phyloP scores from a whole-genome alignment of 2,888 invertebrate genomes.

The Cyclophora albipunctata region DNA sequence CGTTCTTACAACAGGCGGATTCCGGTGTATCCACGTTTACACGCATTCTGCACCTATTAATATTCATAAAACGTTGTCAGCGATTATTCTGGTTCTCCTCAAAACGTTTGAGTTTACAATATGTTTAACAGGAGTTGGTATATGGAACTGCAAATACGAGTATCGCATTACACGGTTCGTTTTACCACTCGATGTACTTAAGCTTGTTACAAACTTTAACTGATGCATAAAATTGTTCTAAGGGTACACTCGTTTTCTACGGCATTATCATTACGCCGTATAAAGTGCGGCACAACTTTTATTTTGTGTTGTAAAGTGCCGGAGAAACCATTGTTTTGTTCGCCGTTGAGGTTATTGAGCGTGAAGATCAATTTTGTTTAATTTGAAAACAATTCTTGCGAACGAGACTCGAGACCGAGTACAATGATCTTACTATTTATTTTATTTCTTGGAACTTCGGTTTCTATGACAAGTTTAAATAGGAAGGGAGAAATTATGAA shows the following conservation, averaged over 20 bases:
- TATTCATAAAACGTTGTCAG: constrained; percentile 49
- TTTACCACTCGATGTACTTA: constrained; percentile 36
- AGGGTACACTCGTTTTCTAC: constrained; percentile 30
- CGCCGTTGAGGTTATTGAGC: neutral
- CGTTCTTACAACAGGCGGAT: constrained; percentile 22
- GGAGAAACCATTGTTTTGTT: constrained; percentile 9
- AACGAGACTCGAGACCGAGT: too few species aligned
- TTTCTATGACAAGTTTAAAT: too few species aligned
- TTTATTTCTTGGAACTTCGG: too few species aligned
- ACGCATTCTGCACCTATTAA: constrained; percentile 37
- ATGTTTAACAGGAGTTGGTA: constrained; percentile 45
- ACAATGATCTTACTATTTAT: too few species aligned
- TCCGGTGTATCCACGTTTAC: constrained; percentile 36
- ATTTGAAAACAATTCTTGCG: too few species aligned
- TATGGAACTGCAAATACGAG: constrained; percentile 47
- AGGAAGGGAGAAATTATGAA: constrained; percentile 48
- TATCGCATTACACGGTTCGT: constrained; percentile 50
- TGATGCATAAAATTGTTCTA: constrained; percentile 34
- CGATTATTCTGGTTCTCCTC: constrained; percentile 43
- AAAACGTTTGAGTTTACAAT: constrained; percentile 45
- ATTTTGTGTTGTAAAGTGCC: constrained; percentile 8
- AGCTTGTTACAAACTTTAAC: constrained; percentile 38
- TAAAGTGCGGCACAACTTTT: constrained; percentile 16
- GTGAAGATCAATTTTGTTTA: too few species aligned
- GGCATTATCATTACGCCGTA: constrained; percentile 25